A percentile compares a stretch with the other conserved stretches of the same genome.
Conservation (phyloP, 2,113 vertebrate species). For the Montifringilla adamsi region DNA sequence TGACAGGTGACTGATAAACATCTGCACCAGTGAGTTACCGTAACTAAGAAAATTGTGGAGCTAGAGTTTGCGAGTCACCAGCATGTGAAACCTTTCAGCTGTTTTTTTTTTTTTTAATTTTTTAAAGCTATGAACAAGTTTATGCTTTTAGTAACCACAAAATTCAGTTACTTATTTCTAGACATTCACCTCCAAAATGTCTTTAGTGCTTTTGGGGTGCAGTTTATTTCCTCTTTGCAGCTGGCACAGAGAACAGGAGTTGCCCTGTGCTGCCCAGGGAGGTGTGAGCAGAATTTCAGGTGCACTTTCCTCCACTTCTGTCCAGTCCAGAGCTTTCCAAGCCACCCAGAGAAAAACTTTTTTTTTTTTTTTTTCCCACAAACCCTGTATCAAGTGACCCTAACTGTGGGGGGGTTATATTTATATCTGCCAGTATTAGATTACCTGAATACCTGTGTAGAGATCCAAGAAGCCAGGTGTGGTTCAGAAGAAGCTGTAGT, state of each 20-base stretch:
- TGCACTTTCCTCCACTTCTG: not conserved
- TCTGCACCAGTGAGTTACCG: slow-evolving; percentile 72
- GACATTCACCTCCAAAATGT: not conserved
- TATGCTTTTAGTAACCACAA: slow-evolving; percentile 29
- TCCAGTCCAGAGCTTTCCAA: not conserved
- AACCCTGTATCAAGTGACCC: fast-evolving
- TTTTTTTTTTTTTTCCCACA: too few relatives aligned
- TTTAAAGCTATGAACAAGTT: not conserved
- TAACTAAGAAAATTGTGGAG: slow-evolving; percentile 63
- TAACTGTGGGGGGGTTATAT: not conserved
- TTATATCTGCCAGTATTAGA: not conserved
- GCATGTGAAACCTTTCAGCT: slow-evolving; percentile 33
- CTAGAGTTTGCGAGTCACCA: slow-evolving; percentile 13
- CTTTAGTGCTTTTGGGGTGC: not conserved
- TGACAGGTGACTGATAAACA: slow-evolving; percentile 79
- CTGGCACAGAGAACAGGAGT: not conserved
- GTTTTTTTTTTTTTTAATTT: not conserved
- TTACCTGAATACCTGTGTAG: not conserved
- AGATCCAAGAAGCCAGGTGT: not conserved
- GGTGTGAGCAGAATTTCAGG: not conserved
- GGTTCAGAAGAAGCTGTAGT: not conserved
- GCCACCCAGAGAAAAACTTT: fast-evolving
- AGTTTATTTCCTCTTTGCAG: not conserved
- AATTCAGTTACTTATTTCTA: slow-evolving; percentile 54
- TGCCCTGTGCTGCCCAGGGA: not conserved